phyloP scores from a whole-genome alignment of 1,140 invertebrate genomes.

The Orchesella cincta region DNA sequence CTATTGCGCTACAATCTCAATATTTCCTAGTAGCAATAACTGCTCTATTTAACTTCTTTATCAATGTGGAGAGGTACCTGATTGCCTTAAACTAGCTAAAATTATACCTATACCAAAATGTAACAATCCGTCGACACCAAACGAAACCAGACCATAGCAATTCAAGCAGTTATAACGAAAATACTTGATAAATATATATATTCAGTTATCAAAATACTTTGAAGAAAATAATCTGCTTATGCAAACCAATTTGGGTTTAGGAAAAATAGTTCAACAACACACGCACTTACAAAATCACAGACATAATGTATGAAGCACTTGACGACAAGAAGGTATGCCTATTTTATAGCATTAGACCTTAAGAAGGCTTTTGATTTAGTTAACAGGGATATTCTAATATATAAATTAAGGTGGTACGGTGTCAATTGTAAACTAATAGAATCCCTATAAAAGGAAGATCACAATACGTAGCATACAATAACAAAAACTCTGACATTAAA shows the following conservation, averaged over 20 bases:
- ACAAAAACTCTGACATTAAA: not conserved
- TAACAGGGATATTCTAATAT: slow-evolving; percentile 23
- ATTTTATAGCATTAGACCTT: slow-evolving; percentile 24
- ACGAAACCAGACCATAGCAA: slow-evolving; percentile 16
- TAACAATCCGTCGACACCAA: not conserved
- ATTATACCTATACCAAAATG: slow-evolving; percentile 28
- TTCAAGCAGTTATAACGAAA: slow-evolving; percentile 23
- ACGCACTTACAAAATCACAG: not conserved
- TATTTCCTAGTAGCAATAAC: no score
- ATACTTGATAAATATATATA: slow-evolving; percentile 31
- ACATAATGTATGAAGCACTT: slow-evolving; percentile 6
- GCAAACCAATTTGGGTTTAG: slow-evolving; percentile 33
- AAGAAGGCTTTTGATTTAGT: slow-evolving; percentile 32
- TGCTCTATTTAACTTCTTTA: no score
- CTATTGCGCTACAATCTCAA: no score
- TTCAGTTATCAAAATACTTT: slow-evolving; percentile 6
- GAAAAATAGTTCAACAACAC: slow-evolving; percentile 11
- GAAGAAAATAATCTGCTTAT: not conserved
- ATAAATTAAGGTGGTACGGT: slow-evolving; percentile 39
- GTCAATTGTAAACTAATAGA: slow-evolving; percentile 15
- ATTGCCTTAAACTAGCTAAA: no score
- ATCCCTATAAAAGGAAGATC: slow-evolving; percentile 6
- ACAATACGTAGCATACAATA: slow-evolving; percentile 28
- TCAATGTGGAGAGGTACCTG: no score
- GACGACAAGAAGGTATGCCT: not conserved